Base-by-base conservation (phyloP, 2,797 vertebrate genomes). In the Acipenser transmontanus region DNA sequence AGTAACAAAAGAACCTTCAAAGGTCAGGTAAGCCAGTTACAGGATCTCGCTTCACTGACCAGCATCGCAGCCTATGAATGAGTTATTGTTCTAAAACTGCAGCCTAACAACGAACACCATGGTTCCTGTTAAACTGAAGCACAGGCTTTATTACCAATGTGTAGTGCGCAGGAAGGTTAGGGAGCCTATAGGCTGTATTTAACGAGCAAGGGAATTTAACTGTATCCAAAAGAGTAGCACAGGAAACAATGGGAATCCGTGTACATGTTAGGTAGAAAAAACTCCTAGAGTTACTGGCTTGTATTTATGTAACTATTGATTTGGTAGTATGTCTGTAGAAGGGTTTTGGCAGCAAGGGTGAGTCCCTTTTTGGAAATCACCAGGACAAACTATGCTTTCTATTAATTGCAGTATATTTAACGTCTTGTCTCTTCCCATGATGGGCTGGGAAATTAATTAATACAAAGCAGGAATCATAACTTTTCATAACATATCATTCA, bases 381-480 rank as follows among this genome's bases (percentile, higher is more conserved):
- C 48, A 64, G 34, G 34, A 4, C 34, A 34, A 34, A 34, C 34
- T 34, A 34, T 34, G 4, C 34, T 34, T 34, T 4, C 34, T 34
- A 20, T 70, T 66, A 76, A 77, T 72, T 72, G 61, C 66, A 68
- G 66, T 63, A 68, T 34, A 34, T 34, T 34, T 34, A 34, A 34
- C 34, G 4, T 34, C 34, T 34, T 34, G 34, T 34, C 34, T 34
- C 34, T 34, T 34, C 34, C 34, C 34, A 34, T 34, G 34, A 3
- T 34, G 34, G 34, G 34, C 34, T 34, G 34, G 2, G 12, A 49
- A 65, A 57, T 70, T 77, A 68, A 71, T 78, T 77, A 54, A 79
- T 80, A 71, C 70, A 72, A 72, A 72, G 78, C 76, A 76, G 64
- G 71, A 76, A 79, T 79, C 77, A 78, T 79, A 81, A 77, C 62